Evolutionary conservation across 2,888 invertebrate species (phyloP), one percentile per base, ranked within the genome.

Genomic region (Drosophila silvestris): DNA sequence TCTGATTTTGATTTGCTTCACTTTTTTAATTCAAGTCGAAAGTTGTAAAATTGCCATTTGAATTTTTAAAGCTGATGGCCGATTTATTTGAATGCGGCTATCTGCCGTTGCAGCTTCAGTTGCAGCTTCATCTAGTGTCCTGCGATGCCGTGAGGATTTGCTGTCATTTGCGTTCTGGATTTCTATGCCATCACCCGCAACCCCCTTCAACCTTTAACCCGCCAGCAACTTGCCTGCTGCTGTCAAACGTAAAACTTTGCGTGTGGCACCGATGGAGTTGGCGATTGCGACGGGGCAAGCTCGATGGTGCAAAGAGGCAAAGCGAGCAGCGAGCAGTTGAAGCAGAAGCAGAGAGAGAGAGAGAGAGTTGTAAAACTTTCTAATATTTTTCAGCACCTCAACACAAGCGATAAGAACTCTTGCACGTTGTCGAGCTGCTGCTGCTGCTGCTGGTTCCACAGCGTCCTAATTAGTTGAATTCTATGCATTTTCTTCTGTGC

Each of bases 381-480:
- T 81, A 86, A 86, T 86, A 86, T 89, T 89, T 90, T 91, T 87
- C 88, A 88, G 83, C 87, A 88, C 91, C 90, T 88, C 81, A 78
- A 70, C 90, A 85, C 76, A 63, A 64, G 62, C 71, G 87, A 91
- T 88, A 91, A 82, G 88, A 88, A 91, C 83, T 75, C 56, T 70
- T 62, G 72, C 74, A 79, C 88, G 74, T 62, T 74, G 70, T 78
- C 77, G 56, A 56, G 28, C 56, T 54, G 54, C 47, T 44, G 22
- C 14, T 22, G 44, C 19, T 39, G 37, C 6, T 37, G 22, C 22
- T 60, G 64, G 35, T 72, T 65, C 67, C 71, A 65, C 72, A 61
- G 66, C 58, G 58, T 91, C 81, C 91, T 88, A 88, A 88, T 88
- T 88, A 88, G 90, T 91, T 75, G 76, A 85, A 79, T 91, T 89